Conservation (phyloP, 2,113 vertebrate genomes). For the Syrmaticus mikado region DNA sequence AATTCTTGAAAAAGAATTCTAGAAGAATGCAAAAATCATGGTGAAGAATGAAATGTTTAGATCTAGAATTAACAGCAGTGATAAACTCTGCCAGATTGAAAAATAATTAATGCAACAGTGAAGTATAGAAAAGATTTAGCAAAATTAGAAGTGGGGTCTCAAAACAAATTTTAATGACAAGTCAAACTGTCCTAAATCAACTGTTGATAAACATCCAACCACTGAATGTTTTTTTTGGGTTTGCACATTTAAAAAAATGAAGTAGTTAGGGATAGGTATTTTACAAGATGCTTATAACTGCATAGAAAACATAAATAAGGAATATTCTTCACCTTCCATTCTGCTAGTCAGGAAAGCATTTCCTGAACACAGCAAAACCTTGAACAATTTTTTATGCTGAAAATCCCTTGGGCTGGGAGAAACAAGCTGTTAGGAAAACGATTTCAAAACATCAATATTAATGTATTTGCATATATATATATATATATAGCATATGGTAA, state of each 20-base stretch:
- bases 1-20: background rate
- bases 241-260: background rate
- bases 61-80: background rate
- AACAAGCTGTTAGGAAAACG: slow-evolving; percentile 26
- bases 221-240: rapidly evolving
- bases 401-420: slow-evolving; percentile 28
- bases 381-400: slow-evolving; percentile 1
- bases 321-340: background rate
- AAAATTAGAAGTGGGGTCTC: background rate
- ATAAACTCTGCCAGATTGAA: background rate
- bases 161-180: background rate
- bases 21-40: background rate
- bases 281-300: background rate
- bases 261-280: background rate
- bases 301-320: background rate
- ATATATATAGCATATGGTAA: background rate
- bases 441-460: slow-evolving; percentile 43
- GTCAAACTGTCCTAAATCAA: background rate
- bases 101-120: background rate
- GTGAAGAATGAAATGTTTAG: background rate
- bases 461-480: slow-evolving; percentile 37
- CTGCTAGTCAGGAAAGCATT: background rate
- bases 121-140: background rate
- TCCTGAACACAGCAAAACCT: background rate
- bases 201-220: rapidly evolving